phyloP scores from a whole-genome alignment of 2,113 vertebrate species.

The Microcebus jonahi region DNA sequence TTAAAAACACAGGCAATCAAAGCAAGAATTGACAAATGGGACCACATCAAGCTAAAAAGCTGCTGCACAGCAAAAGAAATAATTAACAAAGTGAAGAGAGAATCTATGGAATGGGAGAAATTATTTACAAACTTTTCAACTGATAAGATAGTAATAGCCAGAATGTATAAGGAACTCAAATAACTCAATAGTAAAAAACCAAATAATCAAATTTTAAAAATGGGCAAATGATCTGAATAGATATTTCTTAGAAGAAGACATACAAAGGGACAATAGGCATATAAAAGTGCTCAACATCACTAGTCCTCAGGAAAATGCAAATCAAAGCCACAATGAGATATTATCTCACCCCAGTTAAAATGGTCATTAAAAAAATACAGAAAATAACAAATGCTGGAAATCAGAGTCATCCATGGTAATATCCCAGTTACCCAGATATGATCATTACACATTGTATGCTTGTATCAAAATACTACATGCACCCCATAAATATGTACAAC shows the following conservation, averaged over 20 bases:
- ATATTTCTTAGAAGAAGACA: no score
- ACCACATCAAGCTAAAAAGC: neutral
- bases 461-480: no score
- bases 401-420: neutral
- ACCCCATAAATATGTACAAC: no score
- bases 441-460: no score
- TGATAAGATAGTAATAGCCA: neutral
- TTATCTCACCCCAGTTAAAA: neutral
- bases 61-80: neutral
- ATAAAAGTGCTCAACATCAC: no score
- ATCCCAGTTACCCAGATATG: neutral
- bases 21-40: neutral
- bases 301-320: no score
- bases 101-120: neutral
- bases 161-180: no score
- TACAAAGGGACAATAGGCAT: no score
- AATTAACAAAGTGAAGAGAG: neutral
- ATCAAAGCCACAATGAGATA: no score
- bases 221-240: no score
- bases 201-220: no score
- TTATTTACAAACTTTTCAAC: neutral
- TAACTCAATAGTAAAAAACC: no score
- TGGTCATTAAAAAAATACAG: neutral
- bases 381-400: neutral
- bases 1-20: neutral